Evolutionary conservation across 2,888 invertebrate genomes (phyloP).

Genomic region (Campoplex nolae): DNA sequence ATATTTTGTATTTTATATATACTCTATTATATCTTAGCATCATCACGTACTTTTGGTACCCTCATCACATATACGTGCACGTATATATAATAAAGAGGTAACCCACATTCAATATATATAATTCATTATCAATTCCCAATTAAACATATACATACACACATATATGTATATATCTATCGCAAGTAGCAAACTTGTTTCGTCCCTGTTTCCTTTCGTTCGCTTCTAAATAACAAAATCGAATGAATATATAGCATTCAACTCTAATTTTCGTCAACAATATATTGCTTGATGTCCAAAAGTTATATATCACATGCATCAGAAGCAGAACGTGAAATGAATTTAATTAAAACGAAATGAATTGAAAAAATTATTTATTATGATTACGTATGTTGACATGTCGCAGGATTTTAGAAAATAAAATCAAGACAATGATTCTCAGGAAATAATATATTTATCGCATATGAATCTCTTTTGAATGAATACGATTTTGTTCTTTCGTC

Average conservation of each 20-base stretch:
- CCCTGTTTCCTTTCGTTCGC: constrained; percentile 12
- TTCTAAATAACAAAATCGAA: constrained; percentile 2
- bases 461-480: not conserved
- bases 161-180: constrained; percentile 30
- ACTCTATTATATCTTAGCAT: constrained; percentile 34
- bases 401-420: not conserved
- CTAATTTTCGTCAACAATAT: not conserved
- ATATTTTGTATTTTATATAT: not conserved
- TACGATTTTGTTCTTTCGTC: not conserved
- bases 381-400: not conserved
- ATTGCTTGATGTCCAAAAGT: not conserved
- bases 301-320: not conserved
- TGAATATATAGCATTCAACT: not conserved
- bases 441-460: not conserved
- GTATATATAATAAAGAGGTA: constrained; percentile 41
- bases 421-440: not conserved
- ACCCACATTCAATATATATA: constrained; percentile 8
- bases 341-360: not conserved
- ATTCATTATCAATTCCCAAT: constrained; percentile 57
- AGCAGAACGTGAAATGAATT: not conserved
- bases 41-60: constrained; percentile 38
- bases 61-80: constrained; percentile 49
- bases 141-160: constrained; percentile 42
- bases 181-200: constrained; percentile 32
- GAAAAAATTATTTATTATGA: not conserved